Evolutionary conservation across 2,113 vertebrate species (phyloP), one percentile per base, ranked within the genome.

Genomic region (Upupa epops): DNA sequence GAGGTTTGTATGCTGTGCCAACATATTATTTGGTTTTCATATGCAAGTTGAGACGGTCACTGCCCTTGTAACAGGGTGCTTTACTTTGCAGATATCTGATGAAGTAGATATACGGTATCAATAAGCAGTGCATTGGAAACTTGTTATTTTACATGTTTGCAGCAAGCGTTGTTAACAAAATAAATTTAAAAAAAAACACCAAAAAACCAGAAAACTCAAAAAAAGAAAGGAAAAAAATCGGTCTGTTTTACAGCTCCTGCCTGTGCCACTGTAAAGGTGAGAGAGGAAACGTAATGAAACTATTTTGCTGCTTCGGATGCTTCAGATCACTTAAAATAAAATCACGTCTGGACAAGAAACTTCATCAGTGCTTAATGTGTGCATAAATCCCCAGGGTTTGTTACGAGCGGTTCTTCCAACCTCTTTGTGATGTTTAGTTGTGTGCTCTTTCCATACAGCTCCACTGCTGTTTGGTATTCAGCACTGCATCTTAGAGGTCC

Each of bases 1-100:
- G 95, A 98, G 91, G 97, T 98, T 98, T 98, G 97, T 98, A 98
- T 97, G 97, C 96, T 97, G 93, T 97, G 93, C 95, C 96, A 73
- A 93, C 86, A 92, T 88, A 97, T 20, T 29, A 29, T 42, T 64
- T 60, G 98, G 97, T 81, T 98, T 80, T 98, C 92, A 88, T 92
- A 97, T 96, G 95, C 91, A 97, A 97, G 97, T 98, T 98, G 96
- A 83, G 58, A 90, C 34, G 80, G 85, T 79, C 15, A 28, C 86
- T 90, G 74, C 89, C 91, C 88, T 96, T 93, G 65, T 91, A 94
- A 88, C 18, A 94, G 91, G 95, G 77, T 92, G 84, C 76, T 94
- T 93, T 95, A 86, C 92, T 97, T 96, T 97, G 97, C 96, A 96
- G 93, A 83, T 95, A 95, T 94, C 96, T 95, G 95, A 95, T 90